Conservation (phyloP, 2,888 invertebrate species). For the Seira musarum region DNA sequence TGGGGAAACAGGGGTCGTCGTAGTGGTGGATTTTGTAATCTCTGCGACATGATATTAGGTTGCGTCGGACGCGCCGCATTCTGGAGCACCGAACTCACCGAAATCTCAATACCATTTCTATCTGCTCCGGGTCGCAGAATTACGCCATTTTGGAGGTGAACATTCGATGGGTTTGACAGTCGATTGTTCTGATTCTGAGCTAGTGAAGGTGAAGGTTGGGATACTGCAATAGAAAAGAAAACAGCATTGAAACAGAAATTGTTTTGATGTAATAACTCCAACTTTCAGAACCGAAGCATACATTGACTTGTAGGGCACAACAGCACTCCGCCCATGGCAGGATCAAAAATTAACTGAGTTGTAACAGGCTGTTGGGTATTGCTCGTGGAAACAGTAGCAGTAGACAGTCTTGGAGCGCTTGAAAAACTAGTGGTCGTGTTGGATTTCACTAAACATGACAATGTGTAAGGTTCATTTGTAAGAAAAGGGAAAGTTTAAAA, state of each 20-base stretch:
- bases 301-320: constrained; percentile 43
- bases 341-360: constrained; percentile 51
- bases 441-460: neutral
- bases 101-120: constrained; percentile 20
- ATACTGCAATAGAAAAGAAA: neutral
- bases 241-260: no score
- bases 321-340: constrained; percentile 34
- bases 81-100: neutral
- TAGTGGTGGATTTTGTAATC: neutral
- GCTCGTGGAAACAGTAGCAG: neutral
- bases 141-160: constrained; percentile 43
- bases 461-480: no score
- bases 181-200: neutral
- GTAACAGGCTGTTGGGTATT: neutral
- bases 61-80: neutral
- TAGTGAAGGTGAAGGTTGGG: neutral
- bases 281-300: neutral
- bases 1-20: neutral
- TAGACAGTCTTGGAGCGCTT: constrained; percentile 6
- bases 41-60: neutral
- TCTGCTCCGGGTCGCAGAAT: neutral
- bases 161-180: neutral
- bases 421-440: neutral
- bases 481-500: no score
- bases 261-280: no score